Conservation (phyloP, 1,140 invertebrate species). For the Onthophagus taurus region DNA sequence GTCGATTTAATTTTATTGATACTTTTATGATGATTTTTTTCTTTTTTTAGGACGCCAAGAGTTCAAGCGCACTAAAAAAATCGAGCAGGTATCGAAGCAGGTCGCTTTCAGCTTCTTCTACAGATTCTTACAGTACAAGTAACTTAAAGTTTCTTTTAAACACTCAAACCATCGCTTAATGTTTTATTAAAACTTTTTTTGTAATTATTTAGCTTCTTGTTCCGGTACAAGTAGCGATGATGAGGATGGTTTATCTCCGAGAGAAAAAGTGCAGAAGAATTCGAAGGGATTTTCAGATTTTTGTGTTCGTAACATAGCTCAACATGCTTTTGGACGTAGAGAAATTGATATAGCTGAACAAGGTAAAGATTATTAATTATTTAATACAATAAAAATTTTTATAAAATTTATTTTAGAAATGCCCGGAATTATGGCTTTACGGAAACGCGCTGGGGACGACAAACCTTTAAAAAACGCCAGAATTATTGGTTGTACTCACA, state of each 20-base stretch:
- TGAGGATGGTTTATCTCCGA: conserved; percentile 73
- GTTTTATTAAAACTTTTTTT: conserved; percentile 3
- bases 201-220: conserved; percentile 60
- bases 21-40: too few species aligned
- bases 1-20: too few species aligned
- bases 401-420: conserved; percentile 70
- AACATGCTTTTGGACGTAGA: conserved; percentile 84
- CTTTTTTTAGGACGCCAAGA: conserved; percentile 48
- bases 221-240: conserved; percentile 83
- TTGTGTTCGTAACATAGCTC: conserved; percentile 84
- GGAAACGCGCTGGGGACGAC: conserved; percentile 82
- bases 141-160: too few species aligned
- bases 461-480: conserved; percentile 92
- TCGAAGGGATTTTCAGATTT: conserved; percentile 75
- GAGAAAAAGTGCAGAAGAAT: conserved; percentile 78
- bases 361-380: conserved; percentile 45
- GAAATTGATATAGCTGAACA: conserved; percentile 99
- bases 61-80: conserved; percentile 70
- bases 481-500: conserved; percentile 95
- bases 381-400: too few species aligned
- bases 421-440: conserved; percentile 92
- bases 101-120: conserved; percentile 85
- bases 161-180: too few species aligned
- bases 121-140: conserved; percentile 88
- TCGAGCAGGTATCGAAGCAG: conserved; percentile 76